These are phyloP conservation scores for Cremastinae sp. DNA, from an alignment of 2,888 invertebrate species.

Conservation along the genomic window DNA sequence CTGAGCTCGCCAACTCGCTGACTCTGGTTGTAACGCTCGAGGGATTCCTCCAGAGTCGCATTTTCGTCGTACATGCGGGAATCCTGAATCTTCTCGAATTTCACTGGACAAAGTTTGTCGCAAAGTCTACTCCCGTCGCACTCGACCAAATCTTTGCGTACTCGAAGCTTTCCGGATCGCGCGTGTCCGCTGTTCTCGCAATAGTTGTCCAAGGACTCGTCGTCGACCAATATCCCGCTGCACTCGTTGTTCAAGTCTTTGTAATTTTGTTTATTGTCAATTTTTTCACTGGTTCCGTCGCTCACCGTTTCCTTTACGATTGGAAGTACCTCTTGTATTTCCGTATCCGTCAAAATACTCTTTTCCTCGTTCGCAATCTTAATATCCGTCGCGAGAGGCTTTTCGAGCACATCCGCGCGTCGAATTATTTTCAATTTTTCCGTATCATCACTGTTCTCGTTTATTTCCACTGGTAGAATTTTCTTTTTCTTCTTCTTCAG, in stretches of 20 bases:
- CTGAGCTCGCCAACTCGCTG: conserved; percentile 74
- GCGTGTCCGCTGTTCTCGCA: conserved; percentile 66
- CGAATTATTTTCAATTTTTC: conserved; percentile 49
- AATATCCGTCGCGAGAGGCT: conserved; percentile 38
- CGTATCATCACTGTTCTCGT: conserved; percentile 37
- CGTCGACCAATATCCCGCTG: conserved; percentile 17
- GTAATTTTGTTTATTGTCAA: conserved; percentile 50
- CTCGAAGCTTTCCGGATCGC: conserved; percentile 72
- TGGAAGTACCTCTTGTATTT: conserved; percentile 62
- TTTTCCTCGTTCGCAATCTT: conserved; percentile 57
- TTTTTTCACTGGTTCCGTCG: conserved; percentile 32
- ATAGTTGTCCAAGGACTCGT: conserved; percentile 39
- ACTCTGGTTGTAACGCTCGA: conserved; percentile 75
- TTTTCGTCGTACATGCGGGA: conserved; percentile 77
- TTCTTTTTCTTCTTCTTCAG: conserved; percentile 92
- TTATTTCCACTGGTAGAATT: conserved; percentile 64
- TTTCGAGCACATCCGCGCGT: conserved; percentile 53
- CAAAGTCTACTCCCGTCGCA: conserved; percentile 72
- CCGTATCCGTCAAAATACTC: conserved; percentile 53
- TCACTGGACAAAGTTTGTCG: conserved; percentile 74
- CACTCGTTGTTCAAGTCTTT: conserved; percentile 65
- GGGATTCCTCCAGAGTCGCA: conserved; percentile 76
- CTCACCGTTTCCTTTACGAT: conserved; percentile 59
- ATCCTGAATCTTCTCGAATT: conserved; percentile 76
- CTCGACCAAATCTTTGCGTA: conserved; percentile 75